Evolutionary conservation across 2,888 invertebrate genomes (phyloP), one percentile per base, ranked within the genome.

Genomic region (Leucozona laternaria): DNA sequence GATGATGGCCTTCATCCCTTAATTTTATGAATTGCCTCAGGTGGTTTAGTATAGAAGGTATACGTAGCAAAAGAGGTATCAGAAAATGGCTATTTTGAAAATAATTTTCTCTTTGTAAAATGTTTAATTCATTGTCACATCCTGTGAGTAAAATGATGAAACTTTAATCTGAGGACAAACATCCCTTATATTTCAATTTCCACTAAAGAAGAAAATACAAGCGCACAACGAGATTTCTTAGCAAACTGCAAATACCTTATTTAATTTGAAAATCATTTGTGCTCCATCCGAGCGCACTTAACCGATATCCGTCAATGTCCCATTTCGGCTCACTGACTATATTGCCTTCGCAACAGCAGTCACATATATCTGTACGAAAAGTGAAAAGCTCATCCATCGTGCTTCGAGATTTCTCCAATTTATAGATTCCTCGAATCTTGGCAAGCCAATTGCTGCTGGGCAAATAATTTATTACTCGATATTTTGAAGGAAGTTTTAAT

Each of bases 381-480:
- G 82, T 86, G 70, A 86, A 86, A 86, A 66, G n/a, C 82, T 86
- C 86, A 86, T 86, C 86, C 66, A 86, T 86, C 86, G 78, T 86
- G 17, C 70, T 82, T 82, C 71, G 75, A 64, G 75, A 79, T 78
- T 75, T 79, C 25, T 37, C 70, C 13, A 57, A 31, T 55, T 17
- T 57, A n/a, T n/a, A 15, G 78, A 78, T 78, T 78, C 45, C 64
- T 78, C 28, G 62, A 78, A 68, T 64, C 43, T 11, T 45, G 76
- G 73, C 62, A 71, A 53, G 78, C 82, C 78, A 82, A 82, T 82
- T 71, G 86, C 86, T 71, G 57, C 25, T 79, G 86, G 86, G 70
- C 86, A 82, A 82, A 86, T 86, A 86, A 86, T 86, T 86, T 86
- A 86, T 82, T 86, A 86, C 73, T 82, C 82, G 20, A 86, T 86